A percentile compares a stretch with the other conserved stretches of the same genome.
Evolutionary conservation across 2,113 vertebrate genomes (phyloP).

Genomic region (Stictonetta naevosa): DNA sequence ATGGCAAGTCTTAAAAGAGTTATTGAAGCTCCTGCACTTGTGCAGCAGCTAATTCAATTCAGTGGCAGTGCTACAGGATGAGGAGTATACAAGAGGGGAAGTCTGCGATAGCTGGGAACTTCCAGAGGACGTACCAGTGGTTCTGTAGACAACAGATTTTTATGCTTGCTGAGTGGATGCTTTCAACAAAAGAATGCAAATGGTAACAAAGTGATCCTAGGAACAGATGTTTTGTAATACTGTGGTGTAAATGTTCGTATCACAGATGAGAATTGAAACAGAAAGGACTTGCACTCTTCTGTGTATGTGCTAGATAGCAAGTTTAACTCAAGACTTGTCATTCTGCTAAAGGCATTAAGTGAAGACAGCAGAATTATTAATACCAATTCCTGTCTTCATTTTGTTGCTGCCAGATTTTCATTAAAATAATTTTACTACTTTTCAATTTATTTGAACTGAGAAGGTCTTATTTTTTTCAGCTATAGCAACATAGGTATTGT

Average conservation of each 20-base stretch:
- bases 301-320: neutral
- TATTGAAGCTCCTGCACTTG: constrained; percentile 5
- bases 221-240: neutral
- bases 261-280: neutral
- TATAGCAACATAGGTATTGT: neutral
- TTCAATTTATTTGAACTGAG: neutral
- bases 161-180: neutral
- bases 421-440: too few species aligned
- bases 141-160: constrained; percentile 79
- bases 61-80: constrained; percentile 82
- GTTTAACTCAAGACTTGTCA: neutral
- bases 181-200: neutral
- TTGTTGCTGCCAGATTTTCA: neutral
- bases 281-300: neutral
- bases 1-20: constrained; percentile 68
- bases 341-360: neutral
- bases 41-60: constrained; percentile 56
- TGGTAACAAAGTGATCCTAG: neutral
- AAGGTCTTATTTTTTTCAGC: neutral
- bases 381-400: neutral
- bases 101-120: constrained; percentile 70
- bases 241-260: neutral
- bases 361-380: neutral
- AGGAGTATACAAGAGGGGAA: constrained; percentile 73
- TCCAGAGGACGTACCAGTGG: constrained; percentile 75